Base-by-base conservation (phyloP, 92 coral and sea anemone species). In the Ricordea florida region DNA sequence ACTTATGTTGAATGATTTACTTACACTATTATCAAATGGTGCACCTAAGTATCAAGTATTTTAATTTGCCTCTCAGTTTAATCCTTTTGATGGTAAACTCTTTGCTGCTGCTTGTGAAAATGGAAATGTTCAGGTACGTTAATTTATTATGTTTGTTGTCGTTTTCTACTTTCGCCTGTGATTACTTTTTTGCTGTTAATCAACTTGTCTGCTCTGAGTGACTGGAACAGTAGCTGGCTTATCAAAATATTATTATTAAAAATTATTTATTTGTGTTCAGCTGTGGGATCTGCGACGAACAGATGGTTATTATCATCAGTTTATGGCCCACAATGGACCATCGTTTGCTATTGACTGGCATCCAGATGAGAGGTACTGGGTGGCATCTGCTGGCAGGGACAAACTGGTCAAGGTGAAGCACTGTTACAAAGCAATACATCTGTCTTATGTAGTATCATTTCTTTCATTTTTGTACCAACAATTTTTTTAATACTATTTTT, bases 321-420 rank as follows among this genome's bases (percentile, higher is more conserved):
- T 81, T 72, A 85, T 92, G 83, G 98, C 97, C 9, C 98, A 94
- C 48, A 89, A 88, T 79, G 98, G 98, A 20, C 98, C 98, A 28
- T 85, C 89, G 17, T 94, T 94, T 62, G 77, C 97, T 0, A 74
- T 94, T 38, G 96, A 94, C 70, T 94, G 98, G 98, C 98, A 94
- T 50, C 89, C 91, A 1, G 97, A 92, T 18, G 98, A 92, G 61
- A 85, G 68, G 45, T 82, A 75, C 76, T 94, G 98, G 97, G 85
- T 94, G 37, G 98, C 97, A 3, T 85, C 96, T 45, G 98, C 96
- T 6, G 98, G 98, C 56, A 82, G 98, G 62, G 98, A 94, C 73
- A 94, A 86, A 60, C 58, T 85, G 61, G 68, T 94, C 35, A 91
- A 94, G 93, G 98, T 87, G 35, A 20, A 15, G 22, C 16, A 2